Conservation (phyloP, 2,888 invertebrate species). For the Cataglyphis rosenhaueri region DNA sequence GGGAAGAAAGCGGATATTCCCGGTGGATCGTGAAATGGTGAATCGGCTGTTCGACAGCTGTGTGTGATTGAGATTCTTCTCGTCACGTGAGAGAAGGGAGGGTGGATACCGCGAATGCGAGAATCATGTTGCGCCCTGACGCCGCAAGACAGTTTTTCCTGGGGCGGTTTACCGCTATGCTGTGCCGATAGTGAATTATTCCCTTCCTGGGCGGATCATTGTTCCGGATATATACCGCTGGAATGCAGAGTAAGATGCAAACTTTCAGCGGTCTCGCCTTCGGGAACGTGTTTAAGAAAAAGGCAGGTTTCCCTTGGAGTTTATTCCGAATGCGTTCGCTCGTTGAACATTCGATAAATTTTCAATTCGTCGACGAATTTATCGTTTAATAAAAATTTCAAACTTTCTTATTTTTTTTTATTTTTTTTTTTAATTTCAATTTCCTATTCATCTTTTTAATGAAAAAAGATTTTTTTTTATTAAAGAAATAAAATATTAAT, state of each 20-base stretch:
- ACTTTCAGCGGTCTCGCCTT: conserved; percentile 81
- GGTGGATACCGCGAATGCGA: conserved; percentile 33
- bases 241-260: conserved; percentile 78
- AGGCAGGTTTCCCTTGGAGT: conserved; percentile 78
- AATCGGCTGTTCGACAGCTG: conserved; percentile 30
- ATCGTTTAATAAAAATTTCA: not conserved
- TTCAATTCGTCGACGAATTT: not conserved
- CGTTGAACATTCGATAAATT: not conserved
- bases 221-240: conserved; percentile 34
- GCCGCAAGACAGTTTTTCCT: conserved; percentile 40
- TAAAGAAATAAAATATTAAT: not conserved
- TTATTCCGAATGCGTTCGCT: not conserved
- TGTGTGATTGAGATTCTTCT: conserved; percentile 41
- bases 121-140: conserved; percentile 42
- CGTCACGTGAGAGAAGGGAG: conserved; percentile 21
- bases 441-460: too few relatives aligned
- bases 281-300: conserved; percentile 82
- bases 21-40: conserved; percentile 30
- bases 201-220: conserved; percentile 27
- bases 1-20: conserved; percentile 46
- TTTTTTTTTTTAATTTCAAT: not conserved
- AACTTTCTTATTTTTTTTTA: not conserved
- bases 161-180: conserved; percentile 28
- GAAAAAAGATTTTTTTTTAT: not conserved
- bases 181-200: conserved; percentile 35